Conservation (phyloP, 2,888 invertebrate genomes). For the Dendrolimus pini region DNA sequence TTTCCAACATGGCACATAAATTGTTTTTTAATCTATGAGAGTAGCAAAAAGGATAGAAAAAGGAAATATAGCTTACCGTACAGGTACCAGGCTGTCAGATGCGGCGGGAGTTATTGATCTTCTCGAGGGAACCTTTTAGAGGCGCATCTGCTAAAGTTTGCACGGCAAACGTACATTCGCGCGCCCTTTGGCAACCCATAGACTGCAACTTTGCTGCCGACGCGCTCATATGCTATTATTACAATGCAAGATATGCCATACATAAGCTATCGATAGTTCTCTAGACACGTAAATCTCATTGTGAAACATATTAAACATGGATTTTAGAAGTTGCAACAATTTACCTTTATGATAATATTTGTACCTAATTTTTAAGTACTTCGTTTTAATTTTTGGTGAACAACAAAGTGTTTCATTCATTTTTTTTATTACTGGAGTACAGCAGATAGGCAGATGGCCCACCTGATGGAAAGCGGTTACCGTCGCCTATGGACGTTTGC, state of each 20-base stretch:
- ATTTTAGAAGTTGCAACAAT: no score
- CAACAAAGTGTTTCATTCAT: no score
- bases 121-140: slow-evolving; percentile 29
- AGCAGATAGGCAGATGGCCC: no score
- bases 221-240: slow-evolving; percentile 4
- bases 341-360: no score
- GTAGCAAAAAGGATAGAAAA: no score
- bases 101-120: slow-evolving; percentile 21
- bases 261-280: neutral
- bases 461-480: no score
- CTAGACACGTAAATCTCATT: neutral
- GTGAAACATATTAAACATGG: slow-evolving; percentile 2
- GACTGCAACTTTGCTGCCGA: slow-evolving; percentile 26
- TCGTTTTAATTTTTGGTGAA: no score
- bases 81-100: slow-evolving; percentile 32
- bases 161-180: slow-evolving; percentile 32
- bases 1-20: no score
- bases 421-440: no score
- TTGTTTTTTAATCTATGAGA: no score
- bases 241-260: slow-evolving; percentile 11
- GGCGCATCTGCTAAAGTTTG: slow-evolving; percentile 34
- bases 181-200: slow-evolving; percentile 38
- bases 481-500: no score
- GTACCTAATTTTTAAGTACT: no score
- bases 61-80: neutral